Conservation (phyloP, 2,888 invertebrate genomes). For the Tipula lateralis region DNA sequence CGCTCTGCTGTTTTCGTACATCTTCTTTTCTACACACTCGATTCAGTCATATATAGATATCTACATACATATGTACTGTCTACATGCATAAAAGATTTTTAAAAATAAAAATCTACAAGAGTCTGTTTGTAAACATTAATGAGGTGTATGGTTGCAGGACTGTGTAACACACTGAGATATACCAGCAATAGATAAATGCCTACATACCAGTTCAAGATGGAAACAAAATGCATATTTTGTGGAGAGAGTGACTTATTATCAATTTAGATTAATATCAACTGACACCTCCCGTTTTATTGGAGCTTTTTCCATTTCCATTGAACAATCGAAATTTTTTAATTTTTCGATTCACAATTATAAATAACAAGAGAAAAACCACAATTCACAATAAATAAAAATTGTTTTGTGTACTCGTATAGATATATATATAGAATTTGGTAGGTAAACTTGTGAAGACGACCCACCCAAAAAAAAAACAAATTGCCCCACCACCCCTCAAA, state of each 20-base stretch:
- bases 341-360: conserved; percentile 6
- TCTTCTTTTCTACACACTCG: neutral
- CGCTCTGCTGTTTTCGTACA: neutral
- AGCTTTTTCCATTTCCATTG: neutral
- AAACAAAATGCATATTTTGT: neutral
- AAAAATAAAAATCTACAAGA: neutral
- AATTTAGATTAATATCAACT: neutral
- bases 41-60: neutral
- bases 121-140: neutral
- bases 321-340: neutral
- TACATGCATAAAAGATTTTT: neutral
- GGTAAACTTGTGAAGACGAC: neutral
- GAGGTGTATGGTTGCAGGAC: neutral
- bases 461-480: neutral
- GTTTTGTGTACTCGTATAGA: neutral
- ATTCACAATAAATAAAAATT: neutral
- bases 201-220: neutral
- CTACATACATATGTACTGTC: neutral
- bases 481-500: neutral
- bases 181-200: neutral
- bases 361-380: conserved; percentile 4
- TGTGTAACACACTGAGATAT: neutral
- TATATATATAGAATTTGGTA: neutral
- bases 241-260: neutral
- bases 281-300: neutral